phyloP scores from a whole-genome alignment of 2,113 vertebrate species.

The Pogona vitticeps region DNA sequence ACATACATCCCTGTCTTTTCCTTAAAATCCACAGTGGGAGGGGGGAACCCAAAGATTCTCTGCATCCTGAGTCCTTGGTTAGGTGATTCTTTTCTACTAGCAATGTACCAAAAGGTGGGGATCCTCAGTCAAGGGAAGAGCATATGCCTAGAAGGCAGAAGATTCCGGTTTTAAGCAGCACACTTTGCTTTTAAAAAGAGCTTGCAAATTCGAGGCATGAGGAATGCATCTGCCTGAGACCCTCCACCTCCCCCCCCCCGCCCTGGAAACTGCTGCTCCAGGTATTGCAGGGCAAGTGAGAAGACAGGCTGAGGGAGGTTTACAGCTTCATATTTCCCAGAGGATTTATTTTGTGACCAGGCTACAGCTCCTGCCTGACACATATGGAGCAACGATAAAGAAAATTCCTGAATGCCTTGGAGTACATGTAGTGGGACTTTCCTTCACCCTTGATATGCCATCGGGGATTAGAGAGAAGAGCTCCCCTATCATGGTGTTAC shows the following conservation, averaged over 20 bases:
- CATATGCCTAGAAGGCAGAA: neutral
- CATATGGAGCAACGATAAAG: neutral
- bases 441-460: neutral
- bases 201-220: neutral
- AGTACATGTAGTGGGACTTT: neutral
- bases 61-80: neutral
- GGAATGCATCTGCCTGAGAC: neutral
- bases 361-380: neutral
- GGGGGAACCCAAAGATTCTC: neutral
- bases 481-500: neutral
- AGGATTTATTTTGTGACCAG: neutral
- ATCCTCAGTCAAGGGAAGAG: neutral
- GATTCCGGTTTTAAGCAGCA: neutral
- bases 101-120: neutral
- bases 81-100: neutral
- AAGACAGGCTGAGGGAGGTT: neutral
- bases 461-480: neutral
- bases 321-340: neutral
- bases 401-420: neutral
- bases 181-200: neutral
- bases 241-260: no score
- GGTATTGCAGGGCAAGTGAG: no score
- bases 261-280: no score
- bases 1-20: no score
- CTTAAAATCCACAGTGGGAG: no score